These are phyloP conservation scores for Andrena chrysosceles DNA, from an alignment of 2,888 invertebrate genomes.

Conservation along the genomic window DNA sequence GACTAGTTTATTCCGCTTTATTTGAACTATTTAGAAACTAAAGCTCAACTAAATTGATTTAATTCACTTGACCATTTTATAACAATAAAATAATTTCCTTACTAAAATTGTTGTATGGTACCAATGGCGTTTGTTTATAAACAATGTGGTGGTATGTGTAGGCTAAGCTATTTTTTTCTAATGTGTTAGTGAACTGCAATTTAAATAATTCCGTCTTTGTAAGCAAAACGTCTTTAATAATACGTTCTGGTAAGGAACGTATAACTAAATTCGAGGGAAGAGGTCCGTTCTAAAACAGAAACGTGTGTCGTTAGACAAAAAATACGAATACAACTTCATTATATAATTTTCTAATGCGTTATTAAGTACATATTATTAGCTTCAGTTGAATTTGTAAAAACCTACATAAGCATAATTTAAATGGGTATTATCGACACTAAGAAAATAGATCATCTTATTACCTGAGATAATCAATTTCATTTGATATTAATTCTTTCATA, in stretches of 20 bases:
- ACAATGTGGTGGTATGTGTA: conserved; percentile 74
- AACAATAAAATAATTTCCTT: conserved; percentile 28
- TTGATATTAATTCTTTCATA: too few species aligned
- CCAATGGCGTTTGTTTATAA: conserved; percentile 55
- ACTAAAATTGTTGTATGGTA: conserved; percentile 45
- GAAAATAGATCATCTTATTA: too few species aligned
- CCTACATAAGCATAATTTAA: too few species aligned
- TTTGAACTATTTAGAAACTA: neutral
- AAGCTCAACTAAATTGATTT: neutral
- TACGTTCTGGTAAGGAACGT: conserved; percentile 70
- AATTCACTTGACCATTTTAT: neutral
- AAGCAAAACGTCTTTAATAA: conserved; percentile 39
- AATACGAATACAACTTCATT: neutral
- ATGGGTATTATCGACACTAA: too few species aligned
- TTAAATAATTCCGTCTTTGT: conserved; percentile 35
- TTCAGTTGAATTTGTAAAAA: neutral
- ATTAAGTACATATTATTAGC: neutral
- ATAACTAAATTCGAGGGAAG: conserved; percentile 61
- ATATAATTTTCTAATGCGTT: too few species aligned
- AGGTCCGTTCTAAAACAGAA: conserved; percentile 63
- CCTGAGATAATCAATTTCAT: too few species aligned
- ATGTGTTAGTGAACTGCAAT: conserved; percentile 21
- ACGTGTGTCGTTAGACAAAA: neutral
- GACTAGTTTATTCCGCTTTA: too few species aligned
- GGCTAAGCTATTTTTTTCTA: conserved; percentile 29